These are phyloP conservation scores for Microcebus jonahi DNA, from an alignment of 2,113 vertebrate species.

Conservation along the genomic window DNA sequence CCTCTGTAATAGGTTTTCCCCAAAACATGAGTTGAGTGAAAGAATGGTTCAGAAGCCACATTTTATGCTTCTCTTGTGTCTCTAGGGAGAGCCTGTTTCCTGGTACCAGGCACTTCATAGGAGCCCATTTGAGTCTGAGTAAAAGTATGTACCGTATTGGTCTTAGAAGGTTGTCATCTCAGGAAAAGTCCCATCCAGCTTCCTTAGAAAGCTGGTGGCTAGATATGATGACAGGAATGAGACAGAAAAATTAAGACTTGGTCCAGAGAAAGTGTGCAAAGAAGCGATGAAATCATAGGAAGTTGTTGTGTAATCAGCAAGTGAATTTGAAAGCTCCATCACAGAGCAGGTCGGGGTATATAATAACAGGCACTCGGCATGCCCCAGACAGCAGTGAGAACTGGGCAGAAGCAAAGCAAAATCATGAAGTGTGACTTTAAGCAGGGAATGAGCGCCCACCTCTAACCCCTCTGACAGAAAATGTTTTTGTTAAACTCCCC, in stretches of 20 bases:
- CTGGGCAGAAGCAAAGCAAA: background rate
- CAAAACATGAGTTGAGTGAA: rapidly evolving
- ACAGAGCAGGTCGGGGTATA: rapidly evolving
- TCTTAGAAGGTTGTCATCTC: background rate
- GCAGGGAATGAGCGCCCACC: rapidly evolving
- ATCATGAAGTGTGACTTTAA: background rate
- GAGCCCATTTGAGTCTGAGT: background rate
- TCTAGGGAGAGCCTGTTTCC: background rate
- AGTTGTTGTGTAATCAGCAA: rapidly evolving
- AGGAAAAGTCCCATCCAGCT: background rate
- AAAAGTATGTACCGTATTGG: background rate
- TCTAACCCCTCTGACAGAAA: background rate
- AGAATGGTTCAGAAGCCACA: background rate
- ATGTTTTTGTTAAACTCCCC: background rate
- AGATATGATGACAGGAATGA: background rate
- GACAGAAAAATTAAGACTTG: background rate
- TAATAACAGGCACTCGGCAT: rapidly evolving
- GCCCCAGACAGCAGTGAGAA: background rate
- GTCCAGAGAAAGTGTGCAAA: background rate
- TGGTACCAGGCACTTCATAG: background rate
- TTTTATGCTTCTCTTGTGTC: background rate
- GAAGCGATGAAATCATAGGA: rapidly evolving
- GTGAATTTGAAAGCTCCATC: too few relatives aligned
- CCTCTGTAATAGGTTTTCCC: too few relatives aligned
- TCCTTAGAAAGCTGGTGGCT: background rate